These are phyloP conservation scores for Prolemur simus DNA, from an alignment of 2,113 vertebrate genomes.

Conservation along the genomic window DNA sequence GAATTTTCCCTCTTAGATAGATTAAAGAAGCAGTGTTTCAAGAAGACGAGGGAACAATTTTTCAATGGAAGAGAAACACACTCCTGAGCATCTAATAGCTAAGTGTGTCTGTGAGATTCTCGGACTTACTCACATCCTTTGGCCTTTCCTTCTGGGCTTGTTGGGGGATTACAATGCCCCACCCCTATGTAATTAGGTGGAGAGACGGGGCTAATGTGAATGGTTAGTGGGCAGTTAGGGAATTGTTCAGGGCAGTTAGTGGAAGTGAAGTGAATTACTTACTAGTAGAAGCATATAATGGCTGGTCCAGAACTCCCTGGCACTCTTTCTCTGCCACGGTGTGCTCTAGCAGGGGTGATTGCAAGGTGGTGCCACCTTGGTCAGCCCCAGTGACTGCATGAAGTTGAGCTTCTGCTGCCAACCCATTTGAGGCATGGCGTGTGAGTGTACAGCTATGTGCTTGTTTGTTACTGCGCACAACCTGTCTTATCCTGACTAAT, in stretches of 20 bases:
- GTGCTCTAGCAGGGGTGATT: too few species aligned
- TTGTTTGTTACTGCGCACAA: not conserved
- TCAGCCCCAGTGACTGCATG: not conserved
- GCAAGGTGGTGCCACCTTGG: not conserved
- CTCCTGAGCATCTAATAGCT: rapidly evolving
- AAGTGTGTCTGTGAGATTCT: not conserved
- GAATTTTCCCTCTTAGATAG: not conserved
- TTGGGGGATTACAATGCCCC: not conserved
- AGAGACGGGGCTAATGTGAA: not conserved
- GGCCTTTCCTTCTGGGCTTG: not conserved
- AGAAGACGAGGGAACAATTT: not conserved
- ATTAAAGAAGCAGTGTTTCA: not conserved
- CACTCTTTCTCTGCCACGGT: not conserved
- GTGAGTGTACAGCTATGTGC: rapidly evolving
- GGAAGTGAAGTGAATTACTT: too few species aligned
- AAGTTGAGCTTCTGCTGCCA: not conserved
- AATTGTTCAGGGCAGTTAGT: too few species aligned
- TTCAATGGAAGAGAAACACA: too few species aligned
- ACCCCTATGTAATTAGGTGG: not conserved
- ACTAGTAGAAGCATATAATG: not conserved
- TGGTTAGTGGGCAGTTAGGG: too few species aligned
- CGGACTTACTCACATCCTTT: not conserved
- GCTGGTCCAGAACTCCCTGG: not conserved
- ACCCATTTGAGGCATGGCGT: not conserved
- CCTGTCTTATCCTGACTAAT: not conserved